Conservation (phyloP, 1,140 invertebrate species). For the Diuraphis noxia region DNA sequence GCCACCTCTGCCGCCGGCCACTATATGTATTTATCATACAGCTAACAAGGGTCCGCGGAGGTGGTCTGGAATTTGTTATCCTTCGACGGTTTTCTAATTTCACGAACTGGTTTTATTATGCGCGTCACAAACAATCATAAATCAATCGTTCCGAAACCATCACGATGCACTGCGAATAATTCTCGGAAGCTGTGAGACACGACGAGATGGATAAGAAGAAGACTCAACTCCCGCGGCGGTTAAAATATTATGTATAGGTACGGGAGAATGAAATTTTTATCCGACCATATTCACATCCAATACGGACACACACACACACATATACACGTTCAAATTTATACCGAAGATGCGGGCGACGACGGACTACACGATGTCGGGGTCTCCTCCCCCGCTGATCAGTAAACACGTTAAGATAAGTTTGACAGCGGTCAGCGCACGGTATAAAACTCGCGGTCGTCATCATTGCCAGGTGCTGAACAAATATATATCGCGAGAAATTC, state of each 20-base stretch:
- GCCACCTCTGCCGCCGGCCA: background rate
- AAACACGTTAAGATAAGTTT: background rate
- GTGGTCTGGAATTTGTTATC: background rate
- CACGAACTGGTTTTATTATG: background rate
- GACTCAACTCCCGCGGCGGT: background rate
- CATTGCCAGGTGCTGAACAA: background rate
- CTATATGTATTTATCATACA: background rate
- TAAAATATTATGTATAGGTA: background rate
- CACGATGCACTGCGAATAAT: background rate
- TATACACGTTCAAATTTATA: background rate
- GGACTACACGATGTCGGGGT: background rate
- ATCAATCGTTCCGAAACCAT: background rate
- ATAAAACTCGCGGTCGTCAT: background rate
- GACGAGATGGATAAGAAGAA: background rate
- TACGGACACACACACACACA: background rate
- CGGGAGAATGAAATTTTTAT: background rate
- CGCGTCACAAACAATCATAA: background rate
- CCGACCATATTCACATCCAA: background rate
- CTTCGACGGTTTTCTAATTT: conserved; percentile 19
- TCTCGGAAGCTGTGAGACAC: background rate
- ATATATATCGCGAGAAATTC: background rate
- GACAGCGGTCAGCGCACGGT: background rate
- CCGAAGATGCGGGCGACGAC: background rate
- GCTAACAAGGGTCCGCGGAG: background rate
- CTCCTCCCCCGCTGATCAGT: too few species aligned